A percentile compares a stretch with the other conserved stretches of the same genome.
These are phyloP conservation scores for Synergus laeviventris DNA, from an alignment of 2,888 invertebrate species.

Conservation along the genomic window DNA sequence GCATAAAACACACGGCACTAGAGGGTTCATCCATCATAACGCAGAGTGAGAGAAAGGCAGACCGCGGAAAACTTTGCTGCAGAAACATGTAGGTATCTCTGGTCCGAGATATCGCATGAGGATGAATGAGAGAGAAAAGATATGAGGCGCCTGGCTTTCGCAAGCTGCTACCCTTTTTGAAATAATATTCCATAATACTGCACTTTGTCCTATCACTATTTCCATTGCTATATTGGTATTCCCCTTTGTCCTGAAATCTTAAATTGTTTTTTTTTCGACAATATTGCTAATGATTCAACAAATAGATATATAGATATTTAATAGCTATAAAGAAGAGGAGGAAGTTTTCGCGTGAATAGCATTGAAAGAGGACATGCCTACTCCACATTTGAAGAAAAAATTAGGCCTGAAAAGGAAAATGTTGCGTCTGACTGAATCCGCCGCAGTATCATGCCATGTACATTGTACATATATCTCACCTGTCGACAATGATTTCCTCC, in stretches of 20 bases:
- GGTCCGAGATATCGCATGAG: conserved; percentile 14
- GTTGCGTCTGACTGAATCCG: conserved; percentile 6
- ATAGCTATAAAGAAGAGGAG: no score
- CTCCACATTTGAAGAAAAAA: conserved; percentile 21
- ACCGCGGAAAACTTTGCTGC: conserved; percentile 27
- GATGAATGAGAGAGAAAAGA: conserved; percentile 31
- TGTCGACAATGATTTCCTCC: conserved; percentile 28
- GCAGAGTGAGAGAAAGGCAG: conserved; percentile 16
- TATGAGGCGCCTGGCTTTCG: not conserved
- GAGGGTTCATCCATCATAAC: conserved; percentile 39
- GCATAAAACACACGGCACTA: conserved; percentile 34
- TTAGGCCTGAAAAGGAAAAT: conserved; percentile 16
- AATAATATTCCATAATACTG: conserved; percentile 10
- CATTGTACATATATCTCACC: conserved; percentile 27
- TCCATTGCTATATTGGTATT: not conserved
- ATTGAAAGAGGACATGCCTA: not conserved
- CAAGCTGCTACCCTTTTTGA: conserved; percentile 33
- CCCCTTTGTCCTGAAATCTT: not conserved
- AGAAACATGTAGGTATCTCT: conserved; percentile 2
- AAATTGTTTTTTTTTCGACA: not conserved
- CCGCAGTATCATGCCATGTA: conserved; percentile 20
- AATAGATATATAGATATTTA: no score
- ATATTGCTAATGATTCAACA: no score
- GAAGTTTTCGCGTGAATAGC: not conserved
- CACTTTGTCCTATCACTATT: conserved; percentile 6